Conservation (phyloP, 2,797 vertebrate species). For the Spinus olivaceus region DNA sequence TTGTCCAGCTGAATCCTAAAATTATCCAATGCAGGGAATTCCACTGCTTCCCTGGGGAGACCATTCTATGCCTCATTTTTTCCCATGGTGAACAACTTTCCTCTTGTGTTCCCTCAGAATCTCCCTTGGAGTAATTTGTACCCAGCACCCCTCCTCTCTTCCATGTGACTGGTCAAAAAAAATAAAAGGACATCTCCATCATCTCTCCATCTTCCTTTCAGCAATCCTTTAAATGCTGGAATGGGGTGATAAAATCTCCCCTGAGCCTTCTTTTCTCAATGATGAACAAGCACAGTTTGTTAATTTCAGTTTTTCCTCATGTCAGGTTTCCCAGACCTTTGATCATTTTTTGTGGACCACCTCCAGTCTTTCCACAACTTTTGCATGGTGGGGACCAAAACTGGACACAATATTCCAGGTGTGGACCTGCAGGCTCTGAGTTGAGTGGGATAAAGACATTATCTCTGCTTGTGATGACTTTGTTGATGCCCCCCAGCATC, state of each 20-base stretch:
- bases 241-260: not conserved
- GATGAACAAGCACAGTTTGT: not conserved
- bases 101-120: not conserved
- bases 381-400: not conserved
- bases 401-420: not conserved
- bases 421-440: not conserved
- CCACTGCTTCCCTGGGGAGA: not conserved
- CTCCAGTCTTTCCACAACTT: not conserved
- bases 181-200: not conserved
- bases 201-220: not conserved
- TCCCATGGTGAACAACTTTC: not conserved
- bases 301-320: not conserved
- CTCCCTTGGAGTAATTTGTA: not conserved
- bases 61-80: not conserved
- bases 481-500: not conserved
- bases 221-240: not conserved
- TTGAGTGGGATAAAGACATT: not conserved
- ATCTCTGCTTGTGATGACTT: too few relatives aligned
- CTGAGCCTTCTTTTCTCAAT: not conserved
- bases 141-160: not conserved
- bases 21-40: fast-evolving
- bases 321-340: not conserved
- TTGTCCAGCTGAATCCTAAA: not conserved
- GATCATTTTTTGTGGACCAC: not conserved
- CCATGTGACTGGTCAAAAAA: not conserved